Conservation (phyloP, 2,888 invertebrate genomes). For the Busseola fusca region DNA sequence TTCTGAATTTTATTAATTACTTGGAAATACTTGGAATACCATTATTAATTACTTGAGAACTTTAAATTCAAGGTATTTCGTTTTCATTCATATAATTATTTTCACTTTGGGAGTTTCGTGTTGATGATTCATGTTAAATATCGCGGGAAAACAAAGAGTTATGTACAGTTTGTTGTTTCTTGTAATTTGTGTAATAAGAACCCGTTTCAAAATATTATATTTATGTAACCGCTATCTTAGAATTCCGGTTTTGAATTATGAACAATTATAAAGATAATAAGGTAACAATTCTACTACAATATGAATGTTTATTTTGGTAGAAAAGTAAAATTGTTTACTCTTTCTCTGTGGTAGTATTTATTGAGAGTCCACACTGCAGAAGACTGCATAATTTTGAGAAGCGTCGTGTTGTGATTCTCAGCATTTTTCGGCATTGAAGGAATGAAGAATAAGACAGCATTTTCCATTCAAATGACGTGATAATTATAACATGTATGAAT, state of each 20-base stretch:
- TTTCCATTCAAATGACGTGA: no score
- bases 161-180: constrained; percentile 21
- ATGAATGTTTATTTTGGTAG: not conserved
- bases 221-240: constrained; percentile 2
- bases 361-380: not conserved
- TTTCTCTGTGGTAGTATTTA: not conserved
- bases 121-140: constrained; percentile 52
- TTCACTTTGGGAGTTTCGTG: constrained; percentile 38
- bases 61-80: constrained; percentile 56
- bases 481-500: not conserved
- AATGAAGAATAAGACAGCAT: not conserved
- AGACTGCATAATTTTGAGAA: not conserved
- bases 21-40: constrained; percentile 62
- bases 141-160: constrained; percentile 44
- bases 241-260: constrained; percentile 7
- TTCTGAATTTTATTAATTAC: constrained; percentile 73
- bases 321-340: not conserved
- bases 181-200: constrained; percentile 42
- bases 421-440: not conserved
- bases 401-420: not conserved
- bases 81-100: constrained; percentile 50
- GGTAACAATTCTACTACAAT: not conserved
- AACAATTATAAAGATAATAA: constrained; percentile 1
- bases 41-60: constrained; percentile 55
- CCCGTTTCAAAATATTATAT: constrained; percentile 22